Percentiles rank a stretch among this genome's conserved stretches.
Evolutionary conservation across 2,888 invertebrate genomes (phyloP).

Genomic region (Mellilla xanthometata): DNA sequence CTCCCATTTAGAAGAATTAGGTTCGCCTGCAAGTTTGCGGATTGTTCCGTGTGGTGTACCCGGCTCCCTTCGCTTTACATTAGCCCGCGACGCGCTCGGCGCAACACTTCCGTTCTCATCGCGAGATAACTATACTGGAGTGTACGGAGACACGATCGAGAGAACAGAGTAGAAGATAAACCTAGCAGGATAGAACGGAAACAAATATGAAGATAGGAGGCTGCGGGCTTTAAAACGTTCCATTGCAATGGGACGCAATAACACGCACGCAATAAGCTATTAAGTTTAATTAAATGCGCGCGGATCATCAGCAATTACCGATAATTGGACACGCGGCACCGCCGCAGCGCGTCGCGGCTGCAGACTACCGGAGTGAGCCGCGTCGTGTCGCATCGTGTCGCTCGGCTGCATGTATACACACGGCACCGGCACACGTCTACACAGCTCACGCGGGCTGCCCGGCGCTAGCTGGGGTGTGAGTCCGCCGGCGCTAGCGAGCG

Average conservation of each 20-base stretch:
- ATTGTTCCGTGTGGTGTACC: constrained; percentile 33
- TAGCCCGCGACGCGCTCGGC: too few species aligned
- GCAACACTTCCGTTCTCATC: too few species aligned
- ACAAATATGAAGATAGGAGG: too few species aligned
- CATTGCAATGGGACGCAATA: constrained; percentile 27
- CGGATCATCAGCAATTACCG: constrained; percentile 38
- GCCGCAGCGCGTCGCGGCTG: neutral
- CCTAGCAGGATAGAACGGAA: too few species aligned
- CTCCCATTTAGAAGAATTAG: constrained; percentile 32
- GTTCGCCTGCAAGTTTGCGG: constrained; percentile 29
- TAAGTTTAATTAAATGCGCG: constrained; percentile 35
- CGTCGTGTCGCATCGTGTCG: constrained; percentile 14
- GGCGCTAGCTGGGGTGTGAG: too few species aligned
- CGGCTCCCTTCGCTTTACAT: constrained; percentile 22
- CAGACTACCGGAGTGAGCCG: neutral
- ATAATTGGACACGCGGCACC: constrained; percentile 29
- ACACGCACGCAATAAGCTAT: constrained; percentile 28
- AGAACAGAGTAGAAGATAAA: too few species aligned
- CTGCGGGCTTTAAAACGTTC: constrained; percentile 22
- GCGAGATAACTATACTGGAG: too few species aligned
- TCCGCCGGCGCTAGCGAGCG: too few species aligned
- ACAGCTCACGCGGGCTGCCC: constrained; percentile 23
- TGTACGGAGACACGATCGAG: too few species aligned
- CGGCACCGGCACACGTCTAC: constrained; percentile 28
- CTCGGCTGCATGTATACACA: constrained; percentile 30